Evolutionary conservation across 1,140 invertebrate species (phyloP).

Genomic region (Drosophila bocqueti): DNA sequence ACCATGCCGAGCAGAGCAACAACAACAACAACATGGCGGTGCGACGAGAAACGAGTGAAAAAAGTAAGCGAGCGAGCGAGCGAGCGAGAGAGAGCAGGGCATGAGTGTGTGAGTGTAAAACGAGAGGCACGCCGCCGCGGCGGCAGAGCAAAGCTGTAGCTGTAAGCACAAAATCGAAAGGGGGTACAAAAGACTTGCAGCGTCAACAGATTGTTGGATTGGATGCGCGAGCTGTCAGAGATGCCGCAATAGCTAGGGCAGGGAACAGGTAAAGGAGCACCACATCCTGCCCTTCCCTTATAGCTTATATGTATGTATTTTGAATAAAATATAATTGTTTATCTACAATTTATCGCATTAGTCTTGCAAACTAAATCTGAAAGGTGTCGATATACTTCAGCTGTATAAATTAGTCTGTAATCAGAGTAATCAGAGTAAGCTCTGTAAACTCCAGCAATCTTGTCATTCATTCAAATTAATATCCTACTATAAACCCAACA

Average conservation of each 20-base stretch:
- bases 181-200: slow-evolving; percentile 15
- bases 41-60: slow-evolving; percentile 14
- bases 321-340: background rate
- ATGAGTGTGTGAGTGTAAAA: slow-evolving; percentile 4
- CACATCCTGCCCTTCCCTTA: background rate
- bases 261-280: background rate
- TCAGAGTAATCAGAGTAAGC: too few relatives aligned
- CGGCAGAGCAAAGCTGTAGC: slow-evolving; percentile 13
- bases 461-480: background rate
- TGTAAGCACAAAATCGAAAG: slow-evolving; percentile 17
- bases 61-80: background rate
- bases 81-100: background rate
- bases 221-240: slow-evolving; percentile 12
- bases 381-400: too few relatives aligned
- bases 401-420: too few relatives aligned
- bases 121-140: slow-evolving; percentile 3
- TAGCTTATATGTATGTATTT: background rate
- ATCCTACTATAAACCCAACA: background rate
- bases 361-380: too few relatives aligned
- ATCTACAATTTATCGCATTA: too few relatives aligned
- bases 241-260: background rate
- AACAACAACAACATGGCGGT: background rate
- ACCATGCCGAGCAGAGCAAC: slow-evolving; percentile 1
- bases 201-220: slow-evolving; percentile 21
- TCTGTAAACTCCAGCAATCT: too few relatives aligned